Conservation (phyloP, 2,113 vertebrate genomes). For the Lutjanus erythropterus region DNA sequence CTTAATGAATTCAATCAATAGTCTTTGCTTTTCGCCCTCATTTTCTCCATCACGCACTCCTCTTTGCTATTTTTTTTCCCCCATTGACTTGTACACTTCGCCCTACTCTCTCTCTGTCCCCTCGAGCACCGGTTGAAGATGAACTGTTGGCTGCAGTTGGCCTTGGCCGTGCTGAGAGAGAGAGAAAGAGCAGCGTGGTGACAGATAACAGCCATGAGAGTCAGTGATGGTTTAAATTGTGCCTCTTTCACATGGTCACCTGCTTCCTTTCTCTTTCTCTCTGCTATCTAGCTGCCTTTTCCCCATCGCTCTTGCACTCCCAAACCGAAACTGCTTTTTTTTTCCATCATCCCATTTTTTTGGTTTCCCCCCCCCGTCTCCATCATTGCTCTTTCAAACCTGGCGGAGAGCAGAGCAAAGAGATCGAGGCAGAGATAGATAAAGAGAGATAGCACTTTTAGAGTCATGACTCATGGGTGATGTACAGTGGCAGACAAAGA, state of each 20-base stretch:
- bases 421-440: slow-evolving; percentile 34
- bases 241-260: slow-evolving; percentile 53
- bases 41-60: slow-evolving; percentile 42
- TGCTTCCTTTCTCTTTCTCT: slow-evolving; percentile 25
- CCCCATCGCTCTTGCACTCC: neutral
- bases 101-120: slow-evolving; percentile 37
- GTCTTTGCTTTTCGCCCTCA: slow-evolving; percentile 46
- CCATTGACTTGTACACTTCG: slow-evolving; percentile 6
- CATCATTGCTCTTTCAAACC: slow-evolving; percentile 54
- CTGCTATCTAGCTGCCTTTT: slow-evolving; percentile 2
- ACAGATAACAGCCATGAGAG: slow-evolving; percentile 58
- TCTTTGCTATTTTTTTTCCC: slow-evolving; percentile 23
- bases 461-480: slow-evolving; percentile 58
- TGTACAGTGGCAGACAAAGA: slow-evolving; percentile 27
- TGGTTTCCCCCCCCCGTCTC: slow-evolving; percentile 6
- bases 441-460: slow-evolving; percentile 47
- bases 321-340: slow-evolving; percentile 37
- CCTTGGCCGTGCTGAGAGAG: slow-evolving; percentile 32
- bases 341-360: slow-evolving; percentile 25
- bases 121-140: slow-evolving; percentile 52
- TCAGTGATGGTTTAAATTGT: slow-evolving; percentile 49
- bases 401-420: slow-evolving; percentile 36
- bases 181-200: slow-evolving; percentile 33
- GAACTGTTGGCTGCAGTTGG: slow-evolving; percentile 55
- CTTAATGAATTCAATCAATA: slow-evolving; percentile 72